phyloP scores from a whole-genome alignment of 2,113 vertebrate genomes.

The Chaetodon trifascialis region DNA sequence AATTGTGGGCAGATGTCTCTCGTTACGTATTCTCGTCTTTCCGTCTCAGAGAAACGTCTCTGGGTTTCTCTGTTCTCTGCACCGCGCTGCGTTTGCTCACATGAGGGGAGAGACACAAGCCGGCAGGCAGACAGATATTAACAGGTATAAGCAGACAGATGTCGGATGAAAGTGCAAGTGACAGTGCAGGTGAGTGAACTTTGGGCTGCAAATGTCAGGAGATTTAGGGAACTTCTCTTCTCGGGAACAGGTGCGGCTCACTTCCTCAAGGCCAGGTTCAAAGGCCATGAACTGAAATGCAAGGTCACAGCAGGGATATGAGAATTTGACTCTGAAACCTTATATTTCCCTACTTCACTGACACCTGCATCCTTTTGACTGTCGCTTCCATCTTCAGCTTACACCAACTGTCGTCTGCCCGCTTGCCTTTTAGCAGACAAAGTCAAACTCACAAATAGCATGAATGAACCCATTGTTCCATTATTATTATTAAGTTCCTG shows the following conservation, averaged over 20 bases:
- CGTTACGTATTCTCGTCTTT: constrained; percentile 9
- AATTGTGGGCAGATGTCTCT: constrained; percentile 30
- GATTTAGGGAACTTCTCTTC: background rate
- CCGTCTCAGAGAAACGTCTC: too few species aligned
- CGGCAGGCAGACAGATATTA: constrained; percentile 34
- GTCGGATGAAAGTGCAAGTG: background rate
- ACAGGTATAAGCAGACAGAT: background rate
- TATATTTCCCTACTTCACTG: constrained; percentile 48
- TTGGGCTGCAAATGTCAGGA: constrained; percentile 20
- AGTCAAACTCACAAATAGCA: background rate
- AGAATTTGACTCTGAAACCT: constrained; percentile 57
- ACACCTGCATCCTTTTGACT: constrained; percentile 32
- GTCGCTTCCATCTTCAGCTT: background rate
- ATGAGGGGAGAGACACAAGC: constrained; percentile 1
- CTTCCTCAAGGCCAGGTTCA: constrained; percentile 66
- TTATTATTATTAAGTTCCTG: background rate
- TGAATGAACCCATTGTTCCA: background rate
- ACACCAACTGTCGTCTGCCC: background rate
- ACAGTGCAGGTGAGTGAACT: constrained; percentile 26
- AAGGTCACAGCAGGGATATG: constrained; percentile 29
- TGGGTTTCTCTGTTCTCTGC: background rate
- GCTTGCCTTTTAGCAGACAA: background rate
- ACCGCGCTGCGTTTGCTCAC: background rate
- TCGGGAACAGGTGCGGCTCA: constrained; percentile 56
- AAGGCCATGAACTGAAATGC: constrained; percentile 44